Conservation (phyloP, 2,888 invertebrate species). For the Calliopum simillimum region DNA sequence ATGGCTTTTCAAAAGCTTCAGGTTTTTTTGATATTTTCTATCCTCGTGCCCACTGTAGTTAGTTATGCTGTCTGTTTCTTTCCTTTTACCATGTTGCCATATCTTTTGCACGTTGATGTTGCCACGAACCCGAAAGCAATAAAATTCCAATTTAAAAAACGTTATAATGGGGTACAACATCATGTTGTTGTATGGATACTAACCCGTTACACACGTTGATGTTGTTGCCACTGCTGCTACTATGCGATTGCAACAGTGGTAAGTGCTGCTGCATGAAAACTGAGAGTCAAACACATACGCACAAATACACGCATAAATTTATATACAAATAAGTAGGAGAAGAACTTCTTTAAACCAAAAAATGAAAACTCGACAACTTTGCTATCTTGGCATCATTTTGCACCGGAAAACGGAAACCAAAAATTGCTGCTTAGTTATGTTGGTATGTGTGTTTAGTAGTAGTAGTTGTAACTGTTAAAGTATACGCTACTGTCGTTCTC, state of each 20-base stretch:
- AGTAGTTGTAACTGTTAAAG: background rate
- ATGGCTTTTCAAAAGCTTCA: no score
- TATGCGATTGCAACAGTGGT: constrained; percentile 17
- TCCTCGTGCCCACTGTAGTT: no score
- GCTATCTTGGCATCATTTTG: constrained; percentile 33
- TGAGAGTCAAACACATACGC: constrained; percentile 3
- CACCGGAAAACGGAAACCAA: constrained; percentile 51
- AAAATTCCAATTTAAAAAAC: constrained; percentile 37
- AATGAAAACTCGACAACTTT: background rate
- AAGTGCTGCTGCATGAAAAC: constrained; percentile 18
- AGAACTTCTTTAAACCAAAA: background rate
- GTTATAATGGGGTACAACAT: constrained; percentile 16
- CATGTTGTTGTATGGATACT: background rate
- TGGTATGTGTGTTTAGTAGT: constrained; percentile 11
- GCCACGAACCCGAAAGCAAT: constrained; percentile 30
- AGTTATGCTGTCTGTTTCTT: no score
- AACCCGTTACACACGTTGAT: constrained; percentile 1
- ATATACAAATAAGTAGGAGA: background rate
- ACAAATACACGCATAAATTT: background rate
- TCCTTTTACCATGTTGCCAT: background rate
- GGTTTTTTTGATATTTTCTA: no score
- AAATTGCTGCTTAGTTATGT: constrained; percentile 49
- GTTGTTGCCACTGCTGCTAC: background rate
- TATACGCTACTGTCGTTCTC: no score
- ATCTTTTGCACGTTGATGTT: no score